Conservation (phyloP, 2,113 vertebrate species). For the Mus musculus region DNA sequence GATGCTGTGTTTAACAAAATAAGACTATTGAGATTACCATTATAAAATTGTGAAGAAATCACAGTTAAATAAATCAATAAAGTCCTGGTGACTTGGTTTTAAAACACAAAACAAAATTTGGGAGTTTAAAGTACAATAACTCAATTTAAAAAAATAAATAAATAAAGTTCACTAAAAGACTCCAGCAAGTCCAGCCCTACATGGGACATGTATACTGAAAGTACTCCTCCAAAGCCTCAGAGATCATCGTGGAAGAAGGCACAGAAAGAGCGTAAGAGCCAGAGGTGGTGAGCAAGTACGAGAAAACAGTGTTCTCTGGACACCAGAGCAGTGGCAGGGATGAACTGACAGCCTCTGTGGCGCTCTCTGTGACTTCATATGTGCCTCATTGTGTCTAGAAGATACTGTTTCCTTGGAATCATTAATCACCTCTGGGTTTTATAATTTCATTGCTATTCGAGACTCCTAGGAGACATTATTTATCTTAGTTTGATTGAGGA, state of each 20-base stretch:
- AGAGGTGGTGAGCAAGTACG: background rate
- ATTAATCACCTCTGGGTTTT: background rate
- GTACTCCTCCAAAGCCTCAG: background rate
- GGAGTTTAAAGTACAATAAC: background rate
- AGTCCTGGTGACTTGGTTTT: background rate
- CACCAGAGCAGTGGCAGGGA: background rate
- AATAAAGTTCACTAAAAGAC: background rate
- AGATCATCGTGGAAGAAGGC: background rate
- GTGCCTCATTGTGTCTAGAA: background rate
- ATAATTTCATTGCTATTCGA: background rate
- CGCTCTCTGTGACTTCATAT: background rate
- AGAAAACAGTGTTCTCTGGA: background rate
- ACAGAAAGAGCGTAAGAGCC: background rate
- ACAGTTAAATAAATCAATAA: background rate
- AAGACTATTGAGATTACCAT: background rate
- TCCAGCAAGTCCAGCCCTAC: background rate
- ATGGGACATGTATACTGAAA: background rate
- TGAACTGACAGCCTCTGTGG: background rate
- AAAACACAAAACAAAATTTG: slow-evolving; percentile 10
- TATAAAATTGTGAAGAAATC: background rate
- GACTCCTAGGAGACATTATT: background rate
- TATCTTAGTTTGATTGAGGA: background rate
- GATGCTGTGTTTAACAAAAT: background rate
- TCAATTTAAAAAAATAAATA: background rate
- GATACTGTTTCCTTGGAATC: background rate